Evolutionary conservation across 2,797 vertebrate species (phyloP).

Genomic region (Peromyscus aztecus): DNA sequence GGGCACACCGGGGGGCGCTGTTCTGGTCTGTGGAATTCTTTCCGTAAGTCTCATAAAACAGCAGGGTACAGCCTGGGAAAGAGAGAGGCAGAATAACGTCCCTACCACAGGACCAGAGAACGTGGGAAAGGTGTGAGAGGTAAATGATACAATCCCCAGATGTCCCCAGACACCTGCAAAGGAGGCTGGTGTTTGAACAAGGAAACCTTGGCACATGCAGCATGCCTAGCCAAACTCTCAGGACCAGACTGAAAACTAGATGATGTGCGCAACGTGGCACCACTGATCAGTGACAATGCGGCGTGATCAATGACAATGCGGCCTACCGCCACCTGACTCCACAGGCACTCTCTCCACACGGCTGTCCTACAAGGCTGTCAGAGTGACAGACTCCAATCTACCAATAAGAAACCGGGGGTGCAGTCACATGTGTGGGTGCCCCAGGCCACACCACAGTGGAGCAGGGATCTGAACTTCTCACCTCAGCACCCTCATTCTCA

Average conservation of each 20-base stretch:
- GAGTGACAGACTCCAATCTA: not conserved
- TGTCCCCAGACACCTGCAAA: not conserved
- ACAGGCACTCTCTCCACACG: not conserved
- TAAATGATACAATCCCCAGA: accelerated
- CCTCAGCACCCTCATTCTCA: accelerated
- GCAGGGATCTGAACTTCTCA: not conserved
- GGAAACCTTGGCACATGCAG: not conserved
- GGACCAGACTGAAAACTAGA: not conserved
- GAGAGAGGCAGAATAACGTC: constrained; percentile 28
- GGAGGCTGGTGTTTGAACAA: accelerated
- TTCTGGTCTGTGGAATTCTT: constrained; percentile 93
- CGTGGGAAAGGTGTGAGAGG: too few relatives aligned
- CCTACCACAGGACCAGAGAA: not conserved
- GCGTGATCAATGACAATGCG: too few relatives aligned
- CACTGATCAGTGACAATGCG: too few relatives aligned
- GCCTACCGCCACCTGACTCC: not conserved
- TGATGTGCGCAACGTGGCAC: accelerated
- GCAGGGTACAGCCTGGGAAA: constrained; percentile 92
- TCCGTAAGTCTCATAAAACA: constrained; percentile 96
- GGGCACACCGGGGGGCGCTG: constrained; percentile 92
- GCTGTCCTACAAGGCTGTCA: not conserved
- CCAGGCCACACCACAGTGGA: accelerated
- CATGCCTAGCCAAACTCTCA: accelerated
- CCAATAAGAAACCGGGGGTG: not conserved
- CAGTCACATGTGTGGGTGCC: not conserved